Evolutionary conservation across 2,113 vertebrate species (phyloP), one percentile per base, ranked within the genome.

Genomic region (Aleadryas rufinucha): DNA sequence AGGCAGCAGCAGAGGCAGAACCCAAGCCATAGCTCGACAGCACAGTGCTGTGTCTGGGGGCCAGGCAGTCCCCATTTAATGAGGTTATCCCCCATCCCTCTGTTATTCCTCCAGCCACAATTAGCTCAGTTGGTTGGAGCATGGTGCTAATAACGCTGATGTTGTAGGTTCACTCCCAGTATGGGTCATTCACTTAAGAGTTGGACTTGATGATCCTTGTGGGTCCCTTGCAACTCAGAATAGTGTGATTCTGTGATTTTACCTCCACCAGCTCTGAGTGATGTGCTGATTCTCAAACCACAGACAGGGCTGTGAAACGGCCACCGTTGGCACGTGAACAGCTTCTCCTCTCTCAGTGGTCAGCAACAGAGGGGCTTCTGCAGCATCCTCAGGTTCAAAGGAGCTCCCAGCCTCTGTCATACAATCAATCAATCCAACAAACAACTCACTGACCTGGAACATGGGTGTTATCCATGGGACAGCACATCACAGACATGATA

Each of bases 251-350:
- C 33, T 60, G 28, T 9, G 35, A 35, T 68, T 88, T 71, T 69
- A 68, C 50, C 57, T 88, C 63, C 37, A 33, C 16, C 45, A 66
- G 26, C 47, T 74, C 78, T 3, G 27, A 59, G 56, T 2, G 13
- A 47, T 3, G 17, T 54, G 56, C 24, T 0, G 0, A 28, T 63
- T 68, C 71, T 59, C 70, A 41, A 39, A 59, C 35, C 39, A 70
- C 47, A 75, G 65, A 16, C 28, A 70, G 28, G 22, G 28, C 69
- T 50, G 16, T 37, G 54, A 75, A 84, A 84, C 3, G 24, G 37
- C n/a, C n/a, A 66, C 68, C 0, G 0, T 1, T 0, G 1, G 68
- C 65, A 50, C 0, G 1, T 5, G 28, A 93, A 37, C 45, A 37
- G 39, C 60, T 90, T 84, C 49, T 21, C 15, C 21, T 68, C 65